A percentile compares a stretch with the other conserved stretches of the same genome.
phyloP scores from a whole-genome alignment of 1,140 invertebrate species.

The Drosophila busckii region DNA sequence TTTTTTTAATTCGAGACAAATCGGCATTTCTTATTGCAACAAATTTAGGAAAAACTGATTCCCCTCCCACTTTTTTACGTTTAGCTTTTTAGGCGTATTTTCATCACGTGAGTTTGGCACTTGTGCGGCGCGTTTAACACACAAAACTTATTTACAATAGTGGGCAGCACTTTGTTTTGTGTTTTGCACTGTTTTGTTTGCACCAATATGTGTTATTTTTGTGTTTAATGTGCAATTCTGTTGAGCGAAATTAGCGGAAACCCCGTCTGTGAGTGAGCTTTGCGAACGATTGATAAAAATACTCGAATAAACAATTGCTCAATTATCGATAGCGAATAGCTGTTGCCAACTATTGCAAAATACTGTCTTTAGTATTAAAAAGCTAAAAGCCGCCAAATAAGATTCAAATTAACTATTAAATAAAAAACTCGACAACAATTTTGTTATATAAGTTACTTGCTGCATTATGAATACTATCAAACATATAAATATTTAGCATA shows the following conservation, averaged over 20 bases:
- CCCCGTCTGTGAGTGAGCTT: constrained; percentile 45
- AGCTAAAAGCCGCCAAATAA: too few relatives aligned
- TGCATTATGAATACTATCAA: too few relatives aligned
- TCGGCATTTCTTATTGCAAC: constrained; percentile 29
- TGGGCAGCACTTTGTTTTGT: constrained; percentile 25
- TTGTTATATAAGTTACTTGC: too few relatives aligned
- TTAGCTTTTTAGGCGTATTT: constrained; percentile 62
- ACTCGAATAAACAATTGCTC: too few relatives aligned
- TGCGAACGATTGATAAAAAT: constrained; percentile 43
- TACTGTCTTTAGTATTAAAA: too few relatives aligned
- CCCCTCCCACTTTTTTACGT: constrained; percentile 59
- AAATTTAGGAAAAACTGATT: constrained; percentile 51
- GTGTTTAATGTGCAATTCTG: constrained; percentile 51
- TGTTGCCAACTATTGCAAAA: too few relatives aligned
- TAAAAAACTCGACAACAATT: too few relatives aligned
- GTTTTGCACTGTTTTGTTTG: constrained; percentile 20
- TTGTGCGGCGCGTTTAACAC: constrained; percentile 1
- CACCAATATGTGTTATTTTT: constrained; percentile 52
- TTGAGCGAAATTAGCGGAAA: constrained; percentile 48
- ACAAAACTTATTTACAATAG: constrained; percentile 16
- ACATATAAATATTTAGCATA: too few relatives aligned
- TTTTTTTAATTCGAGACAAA: constrained; percentile 4
- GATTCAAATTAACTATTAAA: too few relatives aligned
- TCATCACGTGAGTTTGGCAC: constrained; percentile 59
- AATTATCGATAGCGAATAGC: too few relatives aligned